A percentile compares a stretch with the other conserved stretches of the same genome.
phyloP scores from a whole-genome alignment of 2,888 invertebrate species.

The Griposia aprilina region DNA sequence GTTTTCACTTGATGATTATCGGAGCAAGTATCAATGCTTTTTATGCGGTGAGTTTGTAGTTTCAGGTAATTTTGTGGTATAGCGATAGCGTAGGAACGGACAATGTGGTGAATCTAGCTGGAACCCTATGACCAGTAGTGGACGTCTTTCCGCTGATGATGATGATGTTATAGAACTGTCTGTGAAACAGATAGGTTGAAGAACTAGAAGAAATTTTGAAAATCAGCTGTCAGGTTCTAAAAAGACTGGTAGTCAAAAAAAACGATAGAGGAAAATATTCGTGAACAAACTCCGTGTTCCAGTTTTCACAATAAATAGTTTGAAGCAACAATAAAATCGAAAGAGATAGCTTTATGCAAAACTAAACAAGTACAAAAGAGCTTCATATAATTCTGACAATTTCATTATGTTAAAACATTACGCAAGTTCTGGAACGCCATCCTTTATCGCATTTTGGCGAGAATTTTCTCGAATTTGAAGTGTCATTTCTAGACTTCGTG shows the following conservation, averaged over 20 bases:
- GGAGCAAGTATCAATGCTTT: background rate
- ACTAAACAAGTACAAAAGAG: background rate
- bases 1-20: background rate
- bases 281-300: background rate
- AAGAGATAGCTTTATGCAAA: conserved; percentile 28
- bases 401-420: conserved; percentile 10
- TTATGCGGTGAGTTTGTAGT: too few relatives aligned
- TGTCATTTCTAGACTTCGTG: conserved; percentile 78
- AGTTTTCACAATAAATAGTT: background rate
- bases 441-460: conserved; percentile 70
- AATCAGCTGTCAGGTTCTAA: conserved; percentile 10
- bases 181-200: background rate
- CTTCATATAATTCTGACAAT: background rate
- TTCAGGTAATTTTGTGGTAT: too few relatives aligned
- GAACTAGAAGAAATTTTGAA: background rate
- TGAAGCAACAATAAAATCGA: conserved; percentile 1
- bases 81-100: too few relatives aligned
- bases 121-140: background rate
- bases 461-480: conserved; percentile 89
- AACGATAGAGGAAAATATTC: background rate
- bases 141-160: background rate
- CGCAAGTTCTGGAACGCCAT: conserved; percentile 58
- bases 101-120: background rate
- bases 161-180: background rate
- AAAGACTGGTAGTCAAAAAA: conserved; percentile 20